phyloP scores from a whole-genome alignment of 1,140 invertebrate genomes.

The Platyura marginata region DNA sequence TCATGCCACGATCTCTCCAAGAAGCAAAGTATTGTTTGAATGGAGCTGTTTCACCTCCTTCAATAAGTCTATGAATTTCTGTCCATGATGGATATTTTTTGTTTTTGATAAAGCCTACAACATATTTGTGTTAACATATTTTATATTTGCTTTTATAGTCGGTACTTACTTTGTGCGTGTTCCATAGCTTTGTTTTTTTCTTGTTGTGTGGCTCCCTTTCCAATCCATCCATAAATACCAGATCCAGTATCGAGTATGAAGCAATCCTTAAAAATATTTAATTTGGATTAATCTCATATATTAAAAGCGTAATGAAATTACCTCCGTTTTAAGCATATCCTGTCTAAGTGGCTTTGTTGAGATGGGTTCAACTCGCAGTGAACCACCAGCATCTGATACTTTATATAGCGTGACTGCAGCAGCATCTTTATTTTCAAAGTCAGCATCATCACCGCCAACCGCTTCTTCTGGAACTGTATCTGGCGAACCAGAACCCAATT shows the following conservation, averaged over 20 bases:
- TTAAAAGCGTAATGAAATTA: no score
- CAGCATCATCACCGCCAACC: slow-evolving; percentile 44
- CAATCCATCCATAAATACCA: slow-evolving; percentile 74
- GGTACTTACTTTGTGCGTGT: slow-evolving; percentile 34
- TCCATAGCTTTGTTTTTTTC: slow-evolving; percentile 63
- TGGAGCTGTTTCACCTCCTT: slow-evolving; percentile 49
- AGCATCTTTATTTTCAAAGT: slow-evolving; percentile 35
- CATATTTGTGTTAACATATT: no score
- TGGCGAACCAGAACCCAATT: slow-evolving; percentile 48
- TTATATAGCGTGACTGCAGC: slow-evolving; percentile 39
- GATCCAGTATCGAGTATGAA: slow-evolving; percentile 70
- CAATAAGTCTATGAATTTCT: slow-evolving; percentile 44
- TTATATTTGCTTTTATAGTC: background rate
- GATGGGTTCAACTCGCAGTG: slow-evolving; percentile 41
- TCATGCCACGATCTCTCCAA: slow-evolving; percentile 47
- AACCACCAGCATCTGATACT: slow-evolving; percentile 48
- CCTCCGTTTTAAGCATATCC: slow-evolving; percentile 49
- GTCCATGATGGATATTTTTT: slow-evolving; percentile 68
- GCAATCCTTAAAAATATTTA: slow-evolving; percentile 51
- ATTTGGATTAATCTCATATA: no score
- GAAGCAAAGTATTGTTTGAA: slow-evolving; percentile 64
- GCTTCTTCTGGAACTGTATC: slow-evolving; percentile 45
- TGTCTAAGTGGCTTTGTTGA: slow-evolving; percentile 46
- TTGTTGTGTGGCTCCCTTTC: slow-evolving; percentile 50
- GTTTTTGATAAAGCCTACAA: slow-evolving; percentile 35